Evolutionary conservation across 2,888 invertebrate species (phyloP), one percentile per base, ranked within the genome.

Genomic region (Nymphalis polychloros): DNA sequence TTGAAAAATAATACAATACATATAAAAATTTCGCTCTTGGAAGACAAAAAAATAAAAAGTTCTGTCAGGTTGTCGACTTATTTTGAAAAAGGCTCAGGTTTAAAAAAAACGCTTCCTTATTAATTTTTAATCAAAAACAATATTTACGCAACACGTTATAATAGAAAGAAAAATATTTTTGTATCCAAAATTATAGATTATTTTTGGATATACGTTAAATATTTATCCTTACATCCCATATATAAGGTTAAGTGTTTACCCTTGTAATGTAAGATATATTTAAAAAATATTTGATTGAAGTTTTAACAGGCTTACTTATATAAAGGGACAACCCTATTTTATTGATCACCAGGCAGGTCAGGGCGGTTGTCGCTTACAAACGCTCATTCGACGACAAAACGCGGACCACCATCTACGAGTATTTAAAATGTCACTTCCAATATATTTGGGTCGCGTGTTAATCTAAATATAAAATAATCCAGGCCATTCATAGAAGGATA

Each of bases 351-450:
- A n/a, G 48, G 59, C 47, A 41, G 63, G 60, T 69, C 69, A 63
- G 62, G 53, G 69, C 66, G 66, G 66, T 63, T 57, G 68, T 64
- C 63, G 63, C 50, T 50, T n/a, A 27, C 48, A 62, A 31, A 55
- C 59, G 49, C 27, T 47, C 46, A 68, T 59, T 65, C 59, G 49
- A 63, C 57, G 50, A 46, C 49, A 61, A 49, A 64, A 64, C 62
- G 60, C 49, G 46, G 31, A 53, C 41, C 59, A 63, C 48, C 41
- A 47, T 52, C 52, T 52, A 35, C 27, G 47, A 60, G 55, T 41
- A 48, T 60, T 49, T 60, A 50, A 47, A 65, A 69, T 63, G 46
- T 65, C 62, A 63, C 49, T 63, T 50, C 48, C 55, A 62, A 62
- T 64, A 55, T 50, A 27, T 57, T 57, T 41, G n/a, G 10, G n/a